phyloP scores from a whole-genome alignment of 1,140 invertebrate genomes.

The Macrostomum lignano region DNA sequence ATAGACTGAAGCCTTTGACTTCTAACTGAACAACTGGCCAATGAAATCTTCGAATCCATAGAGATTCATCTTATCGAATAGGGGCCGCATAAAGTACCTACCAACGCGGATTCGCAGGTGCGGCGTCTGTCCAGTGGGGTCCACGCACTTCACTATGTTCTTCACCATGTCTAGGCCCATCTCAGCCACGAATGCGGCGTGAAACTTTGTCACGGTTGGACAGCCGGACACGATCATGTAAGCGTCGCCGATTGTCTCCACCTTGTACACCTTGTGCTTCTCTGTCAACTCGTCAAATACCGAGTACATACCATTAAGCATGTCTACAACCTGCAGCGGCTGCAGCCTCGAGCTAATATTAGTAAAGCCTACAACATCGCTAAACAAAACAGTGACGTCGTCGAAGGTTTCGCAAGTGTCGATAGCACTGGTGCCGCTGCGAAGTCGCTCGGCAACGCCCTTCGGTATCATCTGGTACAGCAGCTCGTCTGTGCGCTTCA shows the following conservation, averaged over 20 bases:
- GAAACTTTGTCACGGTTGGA: constrained; percentile 31
- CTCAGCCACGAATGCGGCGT: constrained; percentile 17
- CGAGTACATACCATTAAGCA: constrained; percentile 27
- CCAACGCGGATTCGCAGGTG: too few relatives aligned
- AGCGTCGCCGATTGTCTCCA: constrained; percentile 89
- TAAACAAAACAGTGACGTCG: constrained; percentile 72
- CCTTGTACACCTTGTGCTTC: constrained; percentile 21
- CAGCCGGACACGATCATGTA: constrained; percentile 94
- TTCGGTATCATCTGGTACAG: constrained; percentile 7
- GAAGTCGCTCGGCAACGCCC: constrained; percentile 27
- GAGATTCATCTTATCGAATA: too few relatives aligned
- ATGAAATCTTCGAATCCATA: too few relatives aligned
- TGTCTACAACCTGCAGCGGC: constrained; percentile 24
- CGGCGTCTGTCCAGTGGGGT: too few relatives aligned
- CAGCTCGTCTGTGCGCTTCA: constrained; percentile 6
- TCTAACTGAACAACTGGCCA: too few relatives aligned
- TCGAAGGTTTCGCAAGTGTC: constrained; percentile 79
- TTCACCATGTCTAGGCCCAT: constrained; percentile 36
- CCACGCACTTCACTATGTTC: too few relatives aligned
- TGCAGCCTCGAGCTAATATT: constrained; percentile 11
- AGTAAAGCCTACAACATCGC: constrained; percentile 84
- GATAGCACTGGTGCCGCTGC: constrained; percentile 58
- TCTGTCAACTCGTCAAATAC: constrained; percentile 21
- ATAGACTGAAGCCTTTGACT: too few relatives aligned
- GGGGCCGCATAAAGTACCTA: too few relatives aligned